A percentile compares a stretch with the other conserved stretches of the same genome.
phyloP scores from a whole-genome alignment of 2,888 invertebrate species.

The Bombyx huttoni region DNA sequence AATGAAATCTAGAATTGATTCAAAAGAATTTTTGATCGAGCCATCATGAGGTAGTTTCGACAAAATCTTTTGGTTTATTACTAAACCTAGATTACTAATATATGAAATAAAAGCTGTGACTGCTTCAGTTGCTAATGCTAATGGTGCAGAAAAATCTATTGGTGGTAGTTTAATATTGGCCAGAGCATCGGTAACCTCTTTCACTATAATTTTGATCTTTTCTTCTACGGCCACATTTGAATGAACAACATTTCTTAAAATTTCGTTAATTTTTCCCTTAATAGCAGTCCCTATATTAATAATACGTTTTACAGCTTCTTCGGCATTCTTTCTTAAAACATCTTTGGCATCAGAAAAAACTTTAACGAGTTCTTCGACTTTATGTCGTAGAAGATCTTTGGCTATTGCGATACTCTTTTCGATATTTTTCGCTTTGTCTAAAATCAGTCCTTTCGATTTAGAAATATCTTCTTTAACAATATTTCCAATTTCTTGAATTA shows the following conservation, averaged over 20 bases:
- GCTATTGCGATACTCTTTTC: not conserved
- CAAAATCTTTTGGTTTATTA: not conserved
- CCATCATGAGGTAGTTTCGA: not conserved
- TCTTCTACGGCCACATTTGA: not conserved
- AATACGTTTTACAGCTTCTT: not conserved
- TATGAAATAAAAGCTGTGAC: not conserved
- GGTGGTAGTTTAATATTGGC: not conserved
- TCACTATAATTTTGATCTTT: not conserved
- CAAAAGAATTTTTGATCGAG: not conserved
- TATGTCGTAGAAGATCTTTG: not conserved
- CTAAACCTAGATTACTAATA: not conserved
- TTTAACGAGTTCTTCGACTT: not conserved
- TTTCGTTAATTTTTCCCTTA: not conserved
- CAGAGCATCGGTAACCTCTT: not conserved
- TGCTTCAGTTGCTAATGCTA: not conserved
- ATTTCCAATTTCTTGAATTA: not conserved
- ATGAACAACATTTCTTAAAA: not conserved
- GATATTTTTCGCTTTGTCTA: not conserved
- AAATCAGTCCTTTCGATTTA: too few relatives aligned
- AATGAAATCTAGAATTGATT: not conserved
- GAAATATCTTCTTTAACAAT: too few relatives aligned
- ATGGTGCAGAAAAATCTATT: not conserved
- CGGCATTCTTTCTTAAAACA: not conserved
- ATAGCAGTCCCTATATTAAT: not conserved
- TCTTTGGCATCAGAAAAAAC: not conserved